Percentiles rank a stretch among this genome's conserved stretches.
phyloP scores from a whole-genome alignment of 2,797 vertebrate species.

The Falco rusticolus region DNA sequence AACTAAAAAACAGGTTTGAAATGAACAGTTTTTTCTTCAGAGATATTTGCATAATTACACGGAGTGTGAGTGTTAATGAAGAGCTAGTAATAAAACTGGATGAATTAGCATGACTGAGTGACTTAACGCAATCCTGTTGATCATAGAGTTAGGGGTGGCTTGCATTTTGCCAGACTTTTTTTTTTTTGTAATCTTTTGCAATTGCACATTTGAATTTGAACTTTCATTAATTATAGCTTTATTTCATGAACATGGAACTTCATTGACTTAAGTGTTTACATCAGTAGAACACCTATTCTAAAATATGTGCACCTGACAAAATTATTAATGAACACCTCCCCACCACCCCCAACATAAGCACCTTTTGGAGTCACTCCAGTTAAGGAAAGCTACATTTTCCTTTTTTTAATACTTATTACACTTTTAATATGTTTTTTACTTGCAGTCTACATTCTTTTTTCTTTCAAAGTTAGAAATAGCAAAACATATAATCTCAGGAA shows the following conservation, averaged over 20 bases:
- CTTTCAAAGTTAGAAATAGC: not conserved
- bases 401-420: not conserved
- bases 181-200: conserved; percentile 32
- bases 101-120: conserved; percentile 76
- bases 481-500: rapidly evolving
- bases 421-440: not conserved
- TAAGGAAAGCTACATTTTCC: not conserved
- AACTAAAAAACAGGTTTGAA: conserved; percentile 25
- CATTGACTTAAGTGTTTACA: conserved; percentile 75
- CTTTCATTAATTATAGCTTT: conserved; percentile 72
- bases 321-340: conserved; percentile 42
- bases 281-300: conserved; percentile 65
- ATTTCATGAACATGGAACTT: conserved; percentile 61
- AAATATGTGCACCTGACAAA: conserved; percentile 70
- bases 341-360: not conserved
- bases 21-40: not conserved
- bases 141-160: conserved; percentile 43
- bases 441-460: not conserved
- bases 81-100: conserved; percentile 63
- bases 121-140: conserved; percentile 66
- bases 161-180: conserved; percentile 45
- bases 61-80: conserved; percentile 66
- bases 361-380: not conserved
- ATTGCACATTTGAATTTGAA: conserved; percentile 72
- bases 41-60: conserved; percentile 69